Conservation (phyloP, 1,140 invertebrate species). For the Caenorhabditis inopinata region DNA sequence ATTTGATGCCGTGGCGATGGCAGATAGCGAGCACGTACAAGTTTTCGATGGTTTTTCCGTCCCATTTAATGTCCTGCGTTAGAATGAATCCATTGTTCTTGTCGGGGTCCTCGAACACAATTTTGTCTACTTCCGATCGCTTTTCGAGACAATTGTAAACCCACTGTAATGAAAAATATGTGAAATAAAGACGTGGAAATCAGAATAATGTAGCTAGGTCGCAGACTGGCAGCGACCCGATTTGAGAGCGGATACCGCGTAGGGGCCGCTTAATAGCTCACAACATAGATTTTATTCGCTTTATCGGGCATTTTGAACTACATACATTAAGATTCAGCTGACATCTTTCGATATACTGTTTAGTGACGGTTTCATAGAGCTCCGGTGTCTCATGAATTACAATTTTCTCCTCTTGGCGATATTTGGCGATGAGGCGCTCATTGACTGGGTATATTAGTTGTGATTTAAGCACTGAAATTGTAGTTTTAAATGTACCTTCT, state of each 20-base stretch:
- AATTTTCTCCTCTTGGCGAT: constrained; percentile 74
- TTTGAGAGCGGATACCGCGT: neutral
- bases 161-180: constrained; percentile 75
- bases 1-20: constrained; percentile 76
- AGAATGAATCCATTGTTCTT: constrained; percentile 81
- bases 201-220: too few species aligned
- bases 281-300: too few species aligned
- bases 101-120: constrained; percentile 82
- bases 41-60: constrained; percentile 76
- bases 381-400: constrained; percentile 82
- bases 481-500: constrained; percentile 64
- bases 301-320: neutral
- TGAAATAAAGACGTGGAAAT: neutral
- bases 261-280: too few species aligned
- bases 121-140: constrained; percentile 81
- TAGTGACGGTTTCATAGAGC: constrained; percentile 78
- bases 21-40: constrained; percentile 83
- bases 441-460: constrained; percentile 88
- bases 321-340: constrained; percentile 38
- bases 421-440: constrained; percentile 85
- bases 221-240: too few species aligned
- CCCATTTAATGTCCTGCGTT: constrained; percentile 90
- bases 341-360: constrained; percentile 73
- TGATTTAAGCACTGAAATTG: constrained; percentile 78
- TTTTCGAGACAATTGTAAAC: constrained; percentile 91